Evolutionary conservation across 2,113 vertebrate genomes (phyloP).

Genomic region (Clarias magur): DNA sequence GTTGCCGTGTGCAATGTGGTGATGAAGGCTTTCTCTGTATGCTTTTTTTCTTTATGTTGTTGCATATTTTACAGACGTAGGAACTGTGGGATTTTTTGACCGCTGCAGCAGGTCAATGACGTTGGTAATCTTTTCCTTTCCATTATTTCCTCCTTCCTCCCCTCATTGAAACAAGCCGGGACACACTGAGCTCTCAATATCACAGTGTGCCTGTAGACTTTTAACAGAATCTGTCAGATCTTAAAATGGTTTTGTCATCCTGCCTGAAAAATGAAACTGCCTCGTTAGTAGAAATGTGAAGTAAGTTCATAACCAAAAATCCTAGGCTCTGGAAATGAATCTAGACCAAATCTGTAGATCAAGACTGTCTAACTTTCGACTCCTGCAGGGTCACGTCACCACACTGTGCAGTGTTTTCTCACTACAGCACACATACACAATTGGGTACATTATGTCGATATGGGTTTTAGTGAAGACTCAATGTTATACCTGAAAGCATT

Average conservation of each 20-base stretch:
- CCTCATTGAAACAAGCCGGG: conserved; percentile 51
- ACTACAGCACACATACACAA: not conserved
- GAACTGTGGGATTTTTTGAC: conserved; percentile 99
- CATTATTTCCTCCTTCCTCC: conserved; percentile 85
- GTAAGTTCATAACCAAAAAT: not conserved
- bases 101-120: conserved; percentile 98
- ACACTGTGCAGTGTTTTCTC: not conserved
- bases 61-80: conserved; percentile 99
- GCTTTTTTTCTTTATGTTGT: conserved; percentile 87
- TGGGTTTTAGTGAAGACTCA: too few species aligned
- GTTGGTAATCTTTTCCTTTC: conserved; percentile 99
- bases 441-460: too few species aligned
- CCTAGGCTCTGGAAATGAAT: not conserved
- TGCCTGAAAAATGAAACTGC: not conserved
- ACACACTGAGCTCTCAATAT: conserved; percentile 43
- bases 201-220: conserved; percentile 27
- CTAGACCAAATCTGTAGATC: not conserved
- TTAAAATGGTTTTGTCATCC: not conserved
- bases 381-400: not conserved
- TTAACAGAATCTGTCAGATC: conserved; percentile 1
- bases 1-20: conserved; percentile 68
- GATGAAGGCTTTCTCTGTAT: conserved; percentile 82
- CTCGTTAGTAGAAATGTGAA: not conserved
- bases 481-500: not conserved
- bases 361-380: not conserved